phyloP scores from a whole-genome alignment of 2,113 vertebrate genomes.

The Sander lucioperca region DNA sequence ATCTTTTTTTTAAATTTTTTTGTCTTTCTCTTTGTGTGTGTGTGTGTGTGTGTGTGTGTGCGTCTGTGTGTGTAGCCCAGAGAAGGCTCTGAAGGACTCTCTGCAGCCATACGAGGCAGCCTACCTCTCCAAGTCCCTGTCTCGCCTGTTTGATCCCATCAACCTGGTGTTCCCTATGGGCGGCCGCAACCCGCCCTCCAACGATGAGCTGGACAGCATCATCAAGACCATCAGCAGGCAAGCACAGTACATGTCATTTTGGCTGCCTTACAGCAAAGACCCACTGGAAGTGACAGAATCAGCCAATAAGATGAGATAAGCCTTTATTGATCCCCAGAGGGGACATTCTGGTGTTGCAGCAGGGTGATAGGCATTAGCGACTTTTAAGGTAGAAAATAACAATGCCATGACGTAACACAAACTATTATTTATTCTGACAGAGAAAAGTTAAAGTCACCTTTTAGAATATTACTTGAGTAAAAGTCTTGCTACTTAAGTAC shows the following conservation, averaged over 20 bases:
- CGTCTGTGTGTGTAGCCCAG: constrained; percentile 84
- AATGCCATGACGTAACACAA: no score
- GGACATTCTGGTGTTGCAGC: no score
- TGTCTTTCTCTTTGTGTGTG: background rate
- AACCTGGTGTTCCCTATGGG: constrained; percentile 97
- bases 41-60: background rate
- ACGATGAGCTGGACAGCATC: constrained; percentile 95
- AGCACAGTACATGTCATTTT: background rate
- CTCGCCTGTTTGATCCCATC: constrained; percentile 97
- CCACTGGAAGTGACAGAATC: background rate
- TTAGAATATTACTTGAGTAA: no score
- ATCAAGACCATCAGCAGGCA: constrained; percentile 91
- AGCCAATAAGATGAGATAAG: background rate
- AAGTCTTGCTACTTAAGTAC: no score
- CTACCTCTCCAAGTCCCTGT: constrained; percentile 97
- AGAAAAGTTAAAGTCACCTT: no score
- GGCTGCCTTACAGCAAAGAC: background rate
- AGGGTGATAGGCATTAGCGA: no score
- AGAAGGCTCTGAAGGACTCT: constrained; percentile 94
- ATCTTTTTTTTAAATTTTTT: background rate
- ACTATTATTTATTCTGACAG: no score
- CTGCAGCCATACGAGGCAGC: constrained; percentile 94
- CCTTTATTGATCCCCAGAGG: background rate
- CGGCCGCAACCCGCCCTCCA: constrained; percentile 93
- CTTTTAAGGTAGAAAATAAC: no score